These are phyloP conservation scores for Zygogramma bicolorata DNA, from an alignment of 2,888 invertebrate species.

Conservation along the genomic window DNA sequence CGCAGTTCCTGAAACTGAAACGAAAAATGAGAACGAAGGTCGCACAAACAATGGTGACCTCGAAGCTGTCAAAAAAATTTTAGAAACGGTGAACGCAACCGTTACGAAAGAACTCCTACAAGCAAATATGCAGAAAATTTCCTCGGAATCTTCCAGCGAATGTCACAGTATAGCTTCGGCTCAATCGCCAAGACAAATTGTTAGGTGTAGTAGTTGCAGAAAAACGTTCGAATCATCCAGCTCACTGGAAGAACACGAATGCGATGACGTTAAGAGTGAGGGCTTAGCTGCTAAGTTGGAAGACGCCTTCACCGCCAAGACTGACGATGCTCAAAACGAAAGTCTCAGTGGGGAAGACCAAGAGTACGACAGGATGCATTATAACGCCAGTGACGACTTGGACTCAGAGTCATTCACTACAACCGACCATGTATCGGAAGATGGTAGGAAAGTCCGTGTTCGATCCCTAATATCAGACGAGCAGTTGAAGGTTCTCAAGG, in stretches of 20 bases:
- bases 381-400: conserved; percentile 69
- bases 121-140: conserved; percentile 76
- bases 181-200: conserved; percentile 62
- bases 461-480: conserved; percentile 95
- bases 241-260: conserved; percentile 80
- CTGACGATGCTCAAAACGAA: conserved; percentile 70
- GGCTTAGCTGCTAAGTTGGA: conserved; percentile 84
- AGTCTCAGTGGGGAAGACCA: conserved; percentile 67
- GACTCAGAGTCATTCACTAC: conserved; percentile 69
- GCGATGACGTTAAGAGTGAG: conserved; percentile 76
- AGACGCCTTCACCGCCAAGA: conserved; percentile 71
- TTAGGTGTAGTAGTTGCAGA: conserved; percentile 73
- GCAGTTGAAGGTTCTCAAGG: conserved; percentile 89
- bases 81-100: conserved; percentile 81
- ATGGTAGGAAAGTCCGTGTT: conserved; percentile 87
- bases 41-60: conserved; percentile 69
- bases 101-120: conserved; percentile 81
- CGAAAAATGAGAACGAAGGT: conserved; percentile 64
- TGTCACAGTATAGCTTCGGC: conserved; percentile 62
- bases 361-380: conserved; percentile 58
- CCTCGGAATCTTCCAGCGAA: conserved; percentile 70
- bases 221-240: conserved; percentile 71
- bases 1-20: conserved; percentile 68
- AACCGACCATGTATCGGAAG: conserved; percentile 66
- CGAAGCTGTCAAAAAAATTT: conserved; percentile 77